phyloP scores from a whole-genome alignment of 2,113 vertebrate genomes.

The Xyliphius kryptos region DNA sequence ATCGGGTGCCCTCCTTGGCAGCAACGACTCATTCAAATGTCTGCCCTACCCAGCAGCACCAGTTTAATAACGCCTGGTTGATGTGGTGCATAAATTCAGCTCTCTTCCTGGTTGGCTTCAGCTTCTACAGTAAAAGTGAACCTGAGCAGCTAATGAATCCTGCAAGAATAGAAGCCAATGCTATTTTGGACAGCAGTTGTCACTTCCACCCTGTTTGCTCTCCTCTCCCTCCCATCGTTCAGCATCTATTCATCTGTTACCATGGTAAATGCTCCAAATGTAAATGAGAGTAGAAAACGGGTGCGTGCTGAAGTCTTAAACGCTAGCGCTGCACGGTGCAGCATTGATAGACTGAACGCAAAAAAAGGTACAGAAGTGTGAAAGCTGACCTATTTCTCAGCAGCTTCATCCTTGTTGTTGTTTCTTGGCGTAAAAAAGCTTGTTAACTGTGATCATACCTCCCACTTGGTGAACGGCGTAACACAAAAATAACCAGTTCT shows the following conservation, averaged over 20 bases:
- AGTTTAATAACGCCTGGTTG: too few species aligned
- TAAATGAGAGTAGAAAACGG: conserved; percentile 34
- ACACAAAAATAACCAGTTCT: background rate
- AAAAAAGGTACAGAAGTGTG: background rate
- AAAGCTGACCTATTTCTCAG: background rate
- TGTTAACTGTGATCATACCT: background rate
- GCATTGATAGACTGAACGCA: background rate
- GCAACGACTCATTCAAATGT: too few species aligned
- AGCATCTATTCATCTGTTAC: conserved; percentile 43
- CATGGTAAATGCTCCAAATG: conserved; percentile 48
- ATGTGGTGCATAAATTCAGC: too few species aligned
- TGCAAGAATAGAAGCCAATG: background rate
- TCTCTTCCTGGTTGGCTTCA: too few species aligned
- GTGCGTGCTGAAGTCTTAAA: conserved; percentile 10
- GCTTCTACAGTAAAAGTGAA: too few species aligned
- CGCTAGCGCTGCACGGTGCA: too few species aligned
- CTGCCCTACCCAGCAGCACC: too few species aligned
- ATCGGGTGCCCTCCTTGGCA: too few species aligned
- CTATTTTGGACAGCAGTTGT: background rate
- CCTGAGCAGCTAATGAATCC: too few species aligned
- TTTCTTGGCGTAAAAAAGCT: background rate
- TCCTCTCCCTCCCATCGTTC: background rate
- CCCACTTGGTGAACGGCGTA: background rate
- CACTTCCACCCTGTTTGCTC: background rate
- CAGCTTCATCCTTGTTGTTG: background rate